Evolutionary conservation across 2,888 invertebrate species (phyloP).

Genomic region (Ophion ventricosus): DNA sequence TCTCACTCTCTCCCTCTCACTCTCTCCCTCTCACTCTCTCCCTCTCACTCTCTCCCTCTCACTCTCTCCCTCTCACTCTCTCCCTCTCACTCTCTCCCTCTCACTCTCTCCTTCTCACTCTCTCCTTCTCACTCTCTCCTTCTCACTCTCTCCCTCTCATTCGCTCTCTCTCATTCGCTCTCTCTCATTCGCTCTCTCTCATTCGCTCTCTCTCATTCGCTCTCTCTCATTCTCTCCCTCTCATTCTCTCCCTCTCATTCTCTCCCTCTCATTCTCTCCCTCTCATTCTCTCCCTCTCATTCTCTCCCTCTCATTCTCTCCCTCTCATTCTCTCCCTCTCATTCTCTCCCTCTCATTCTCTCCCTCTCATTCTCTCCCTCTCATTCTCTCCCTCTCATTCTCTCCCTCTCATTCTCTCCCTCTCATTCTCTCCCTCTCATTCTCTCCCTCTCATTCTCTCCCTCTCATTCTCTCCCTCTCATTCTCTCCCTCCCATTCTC

Average conservation of each 20-base stretch:
- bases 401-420: neutral
- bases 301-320: too few relatives aligned
- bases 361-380: constrained; percentile 20
- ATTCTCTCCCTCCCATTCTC: too few relatives aligned
- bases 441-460: too few relatives aligned
- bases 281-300: too few relatives aligned
- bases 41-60: neutral
- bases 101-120: too few relatives aligned
- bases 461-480: too few relatives aligned
- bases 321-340: neutral
- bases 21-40: neutral
- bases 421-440: neutral
- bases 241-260: neutral
- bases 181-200: neutral
- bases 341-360: constrained; percentile 3
- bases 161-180: neutral
- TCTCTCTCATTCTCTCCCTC: neutral
- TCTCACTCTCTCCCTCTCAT: too few relatives aligned
- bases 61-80: neutral
- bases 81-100: neutral
- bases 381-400: neutral
- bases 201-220: constrained; percentile 23
- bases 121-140: too few relatives aligned
- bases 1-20: constrained; percentile 5
- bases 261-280: neutral